A percentile compares a stretch with the other conserved stretches of the same genome.
Evolutionary conservation across 2,888 invertebrate genomes (phyloP).

Genomic region (Agriotes lineatus): DNA sequence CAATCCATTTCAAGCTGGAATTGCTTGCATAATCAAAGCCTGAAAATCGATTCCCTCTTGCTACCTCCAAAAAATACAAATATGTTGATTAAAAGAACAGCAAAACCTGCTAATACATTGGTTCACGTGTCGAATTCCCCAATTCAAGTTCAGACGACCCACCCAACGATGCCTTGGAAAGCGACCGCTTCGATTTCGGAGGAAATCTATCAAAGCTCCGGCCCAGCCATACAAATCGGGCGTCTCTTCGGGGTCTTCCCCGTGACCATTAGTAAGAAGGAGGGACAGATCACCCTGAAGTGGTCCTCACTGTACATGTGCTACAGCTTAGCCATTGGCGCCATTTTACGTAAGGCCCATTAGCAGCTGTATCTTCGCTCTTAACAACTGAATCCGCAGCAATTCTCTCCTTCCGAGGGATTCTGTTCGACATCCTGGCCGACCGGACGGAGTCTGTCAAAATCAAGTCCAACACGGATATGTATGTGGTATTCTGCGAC

Average conservation of each 20-base stretch:
- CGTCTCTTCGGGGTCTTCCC: constrained; percentile 11
- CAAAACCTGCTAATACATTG: too few relatives aligned
- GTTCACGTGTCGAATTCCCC: too few relatives aligned
- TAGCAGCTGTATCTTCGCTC: too few relatives aligned
- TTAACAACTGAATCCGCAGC: too few relatives aligned
- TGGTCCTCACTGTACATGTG: not conserved
- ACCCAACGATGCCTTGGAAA: not conserved
- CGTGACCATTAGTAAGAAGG: not conserved
- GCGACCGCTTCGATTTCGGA: not conserved
- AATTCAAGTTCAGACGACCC: too few relatives aligned
- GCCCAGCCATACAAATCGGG: not conserved
- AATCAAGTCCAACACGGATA: not conserved
- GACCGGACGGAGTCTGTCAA: not conserved
- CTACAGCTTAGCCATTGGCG: not conserved
- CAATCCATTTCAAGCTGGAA: too few relatives aligned
- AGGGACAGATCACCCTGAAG: not conserved
- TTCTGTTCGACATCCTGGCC: not conserved
- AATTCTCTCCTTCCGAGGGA: not conserved
- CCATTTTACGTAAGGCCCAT: not conserved
- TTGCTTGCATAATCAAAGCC: too few relatives aligned
- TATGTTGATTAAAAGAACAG: too few relatives aligned
- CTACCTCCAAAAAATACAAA: too few relatives aligned
- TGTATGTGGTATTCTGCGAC: not conserved
- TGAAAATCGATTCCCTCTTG: too few relatives aligned
- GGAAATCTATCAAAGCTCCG: not conserved